Percentiles rank a stretch among this genome's conserved stretches.
Conservation (phyloP, 2,888 invertebrate genomes). For the Lasioglossum leucozonium region DNA sequence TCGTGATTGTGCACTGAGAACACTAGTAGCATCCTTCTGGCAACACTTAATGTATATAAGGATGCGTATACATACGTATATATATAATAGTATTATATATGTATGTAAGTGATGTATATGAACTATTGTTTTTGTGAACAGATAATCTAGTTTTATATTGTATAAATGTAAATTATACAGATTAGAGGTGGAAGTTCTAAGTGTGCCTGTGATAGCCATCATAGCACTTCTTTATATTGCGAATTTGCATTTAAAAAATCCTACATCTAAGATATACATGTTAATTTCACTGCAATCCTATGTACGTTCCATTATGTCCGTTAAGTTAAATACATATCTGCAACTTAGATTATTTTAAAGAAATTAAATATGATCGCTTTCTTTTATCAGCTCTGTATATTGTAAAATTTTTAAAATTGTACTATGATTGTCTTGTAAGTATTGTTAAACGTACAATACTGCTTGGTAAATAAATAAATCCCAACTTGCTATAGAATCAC, state of each 20-base stretch:
- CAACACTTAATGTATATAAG: conserved; percentile 57
- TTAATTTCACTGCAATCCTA: conserved; percentile 27
- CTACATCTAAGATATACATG: conserved; percentile 31
- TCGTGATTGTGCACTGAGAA: conserved; percentile 70
- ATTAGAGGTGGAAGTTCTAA: conserved; percentile 70
- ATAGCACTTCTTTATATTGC: conserved; percentile 61
- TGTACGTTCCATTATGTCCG: conserved; percentile 42
- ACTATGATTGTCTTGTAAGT: conserved; percentile 18
- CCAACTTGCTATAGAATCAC: conserved; percentile 27
- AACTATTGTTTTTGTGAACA: conserved; percentile 77
- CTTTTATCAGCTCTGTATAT: conserved; percentile 19
- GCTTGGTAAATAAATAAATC: conserved; percentile 34
- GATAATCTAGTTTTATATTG: conserved; percentile 82
- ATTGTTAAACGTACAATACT: conserved; percentile 29
- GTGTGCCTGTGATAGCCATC: conserved; percentile 73
- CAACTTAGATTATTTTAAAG: conserved; percentile 26
- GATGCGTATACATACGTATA: conserved; percentile 68
- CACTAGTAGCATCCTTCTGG: conserved; percentile 63
- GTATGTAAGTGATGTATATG: conserved; percentile 70
- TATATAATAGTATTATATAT: conserved; percentile 64
- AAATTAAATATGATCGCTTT: conserved; percentile 33
- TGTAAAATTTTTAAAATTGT: conserved; percentile 32
- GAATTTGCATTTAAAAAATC: conserved; percentile 52
- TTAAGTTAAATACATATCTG: conserved; percentile 12
- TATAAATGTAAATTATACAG: conserved; percentile 78